Conservation (phyloP, 2,113 vertebrate species). For the Glareola pratincola region DNA sequence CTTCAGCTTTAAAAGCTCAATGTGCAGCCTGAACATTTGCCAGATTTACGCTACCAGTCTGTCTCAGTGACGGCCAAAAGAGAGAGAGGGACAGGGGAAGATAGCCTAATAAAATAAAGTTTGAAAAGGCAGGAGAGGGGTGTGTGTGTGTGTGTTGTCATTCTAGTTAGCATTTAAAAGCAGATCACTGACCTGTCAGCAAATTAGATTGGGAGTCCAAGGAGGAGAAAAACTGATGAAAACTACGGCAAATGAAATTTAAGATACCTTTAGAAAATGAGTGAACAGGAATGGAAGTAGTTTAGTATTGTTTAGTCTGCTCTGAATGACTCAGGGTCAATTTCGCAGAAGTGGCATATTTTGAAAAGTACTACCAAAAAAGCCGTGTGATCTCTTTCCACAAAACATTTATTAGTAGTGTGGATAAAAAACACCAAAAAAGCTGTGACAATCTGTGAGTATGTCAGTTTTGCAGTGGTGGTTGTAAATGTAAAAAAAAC, state of each 20-base stretch:
- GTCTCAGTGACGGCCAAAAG: not conserved
- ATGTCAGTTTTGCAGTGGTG: not conserved
- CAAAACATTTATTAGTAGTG: not conserved
- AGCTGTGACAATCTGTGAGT: not conserved
- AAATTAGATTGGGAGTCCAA: not conserved
- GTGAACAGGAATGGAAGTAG: not conserved
- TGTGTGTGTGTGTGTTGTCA: not conserved
- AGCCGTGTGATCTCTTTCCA: not conserved
- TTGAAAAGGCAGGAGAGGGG: not conserved
- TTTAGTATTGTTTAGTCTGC: not conserved
- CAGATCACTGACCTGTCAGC: not conserved
- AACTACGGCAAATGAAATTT: not conserved
- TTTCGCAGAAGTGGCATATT: not conserved
- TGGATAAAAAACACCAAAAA: not conserved
- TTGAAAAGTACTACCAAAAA: not conserved
- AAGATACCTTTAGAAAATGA: not conserved
- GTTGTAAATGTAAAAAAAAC: not conserved
- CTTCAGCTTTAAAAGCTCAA: not conserved
- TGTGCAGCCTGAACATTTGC: not conserved
- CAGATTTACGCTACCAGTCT: not conserved
- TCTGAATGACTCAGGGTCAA: not conserved
- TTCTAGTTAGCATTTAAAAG: not conserved
- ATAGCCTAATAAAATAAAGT: not conserved
- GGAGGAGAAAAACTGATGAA: not conserved
- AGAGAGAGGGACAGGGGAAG: not conserved